These are phyloP conservation scores for Ptilonorhynchus violaceus DNA, from an alignment of 2,113 vertebrate genomes.

Conservation along the genomic window DNA sequence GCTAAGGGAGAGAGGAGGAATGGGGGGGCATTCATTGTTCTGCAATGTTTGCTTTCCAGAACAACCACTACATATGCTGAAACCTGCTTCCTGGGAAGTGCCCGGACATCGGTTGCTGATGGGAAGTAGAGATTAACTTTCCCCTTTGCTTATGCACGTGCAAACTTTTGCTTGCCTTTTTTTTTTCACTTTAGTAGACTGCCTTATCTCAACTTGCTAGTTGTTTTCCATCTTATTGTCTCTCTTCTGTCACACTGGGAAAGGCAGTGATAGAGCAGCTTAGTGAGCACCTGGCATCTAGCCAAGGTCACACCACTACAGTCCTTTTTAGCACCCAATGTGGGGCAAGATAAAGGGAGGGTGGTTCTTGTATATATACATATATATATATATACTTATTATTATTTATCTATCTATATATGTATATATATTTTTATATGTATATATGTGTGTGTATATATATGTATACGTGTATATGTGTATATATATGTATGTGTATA, in stretches of 20 bases:
- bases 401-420: too few relatives aligned
- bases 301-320: neutral
- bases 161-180: neutral
- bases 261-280: neutral
- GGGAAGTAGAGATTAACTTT: neutral
- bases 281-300: neutral
- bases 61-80: neutral
- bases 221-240: neutral
- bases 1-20: neutral
- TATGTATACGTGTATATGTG: too few relatives aligned
- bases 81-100: rapidly evolving
- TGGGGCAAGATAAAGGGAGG: neutral
- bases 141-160: neutral
- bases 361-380: too few relatives aligned
- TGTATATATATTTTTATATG: too few relatives aligned
- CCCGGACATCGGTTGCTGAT: neutral
- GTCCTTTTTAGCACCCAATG: neutral
- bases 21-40: neutral
- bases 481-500: too few relatives aligned
- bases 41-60: rapidly evolving
- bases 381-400: too few relatives aligned
- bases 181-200: neutral
- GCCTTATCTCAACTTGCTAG: neutral
- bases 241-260: neutral
- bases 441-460: too few relatives aligned